Conservation (phyloP, 2,113 vertebrate species). For the Galemys pyrenaicus region DNA sequence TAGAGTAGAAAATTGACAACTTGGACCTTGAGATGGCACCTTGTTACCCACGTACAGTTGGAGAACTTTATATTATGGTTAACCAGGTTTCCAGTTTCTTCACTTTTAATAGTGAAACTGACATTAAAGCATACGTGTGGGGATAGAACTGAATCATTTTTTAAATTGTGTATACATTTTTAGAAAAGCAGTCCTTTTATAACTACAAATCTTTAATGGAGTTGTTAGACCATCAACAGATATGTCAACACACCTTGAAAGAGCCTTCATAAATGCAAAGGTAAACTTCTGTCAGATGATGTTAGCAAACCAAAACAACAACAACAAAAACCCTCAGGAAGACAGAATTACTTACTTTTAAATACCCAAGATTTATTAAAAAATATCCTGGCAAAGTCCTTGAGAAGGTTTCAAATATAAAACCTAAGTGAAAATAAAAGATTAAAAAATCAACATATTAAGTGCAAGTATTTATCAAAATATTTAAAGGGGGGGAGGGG, state of each 20-base stretch:
- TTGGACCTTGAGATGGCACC: not conserved
- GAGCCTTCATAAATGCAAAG: slow-evolving; percentile 34
- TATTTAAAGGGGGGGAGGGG: not conserved
- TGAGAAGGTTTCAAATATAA: slow-evolving; percentile 9
- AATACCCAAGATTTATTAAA: not conserved
- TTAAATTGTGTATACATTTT: slow-evolving; percentile 27
- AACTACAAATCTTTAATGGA: slow-evolving; percentile 45
- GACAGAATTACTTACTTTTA: not conserved
- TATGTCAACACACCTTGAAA: slow-evolving; percentile 20
- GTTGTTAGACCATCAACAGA: slow-evolving; percentile 50
- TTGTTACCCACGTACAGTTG: not conserved
- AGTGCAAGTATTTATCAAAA: slow-evolving; percentile 40
- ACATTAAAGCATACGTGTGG: not conserved
- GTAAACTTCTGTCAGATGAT: not conserved
- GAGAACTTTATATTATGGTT: not conserved
- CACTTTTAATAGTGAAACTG: slow-evolving; percentile 23
- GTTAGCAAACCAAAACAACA: not conserved
- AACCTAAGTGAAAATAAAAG: slow-evolving; percentile 7
- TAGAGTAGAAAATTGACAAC: not conserved
- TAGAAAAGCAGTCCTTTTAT: slow-evolving; percentile 31
- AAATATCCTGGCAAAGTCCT: slow-evolving; percentile 41
- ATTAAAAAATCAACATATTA: slow-evolving; percentile 32
- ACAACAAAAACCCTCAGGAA: not conserved
- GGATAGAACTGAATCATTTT: slow-evolving; percentile 39
- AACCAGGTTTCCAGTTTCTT: slow-evolving; percentile 22